Base-by-base conservation (phyloP, 1,140 invertebrate genomes). In the Panagrolaimus sp. region DNA sequence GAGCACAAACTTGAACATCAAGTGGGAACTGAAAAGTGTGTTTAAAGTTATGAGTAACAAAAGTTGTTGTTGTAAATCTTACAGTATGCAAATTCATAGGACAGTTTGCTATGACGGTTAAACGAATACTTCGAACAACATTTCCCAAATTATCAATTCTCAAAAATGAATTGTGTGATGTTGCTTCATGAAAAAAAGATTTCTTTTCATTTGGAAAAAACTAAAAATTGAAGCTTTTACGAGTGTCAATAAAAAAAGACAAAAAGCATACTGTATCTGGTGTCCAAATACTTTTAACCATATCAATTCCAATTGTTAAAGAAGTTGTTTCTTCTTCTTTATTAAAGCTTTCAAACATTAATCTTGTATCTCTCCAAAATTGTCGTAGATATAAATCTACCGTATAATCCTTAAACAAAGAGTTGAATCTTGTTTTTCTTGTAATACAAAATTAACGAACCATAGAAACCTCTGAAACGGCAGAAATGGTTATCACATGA, bases 311-410 rank as follows among this genome's bases (percentile, higher is more conserved):
- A 92, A 87, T 84, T 9, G 81, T 92, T 75, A 90, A 87, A 45
- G 70, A 69, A 16, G 45, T 57, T 16, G 70, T 69, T 16, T 70
- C 44, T 16, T 78, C 44, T 42, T 78, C 64, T 7, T 67, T 64
- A 31, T 57, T 65, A 46, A 76, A 46, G 23, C 38, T 90, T 84
- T 89, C 89, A 87, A 93, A 96, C 71, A 89, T 90, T 83, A 96
- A 87, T 80, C 93, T 88, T 72, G 91, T 91, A 86, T 97, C 94
- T 82, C 89, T 92, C 94, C 94, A 97, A 86, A 92, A 92, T 88
- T 96, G 94, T 84, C 94, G 91, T 87, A 97, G 94, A 89, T 96
- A 96, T 88, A 97, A 93, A 87, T 97, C 94, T 88, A 96, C 86
- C 70, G 93, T 96, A 86, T 96, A 97, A 87, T 97, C 93, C 93